A percentile compares a stretch with the other conserved stretches of the same genome.
phyloP scores from a whole-genome alignment of 2,797 vertebrate genomes.

The Tragopan temminckii region DNA sequence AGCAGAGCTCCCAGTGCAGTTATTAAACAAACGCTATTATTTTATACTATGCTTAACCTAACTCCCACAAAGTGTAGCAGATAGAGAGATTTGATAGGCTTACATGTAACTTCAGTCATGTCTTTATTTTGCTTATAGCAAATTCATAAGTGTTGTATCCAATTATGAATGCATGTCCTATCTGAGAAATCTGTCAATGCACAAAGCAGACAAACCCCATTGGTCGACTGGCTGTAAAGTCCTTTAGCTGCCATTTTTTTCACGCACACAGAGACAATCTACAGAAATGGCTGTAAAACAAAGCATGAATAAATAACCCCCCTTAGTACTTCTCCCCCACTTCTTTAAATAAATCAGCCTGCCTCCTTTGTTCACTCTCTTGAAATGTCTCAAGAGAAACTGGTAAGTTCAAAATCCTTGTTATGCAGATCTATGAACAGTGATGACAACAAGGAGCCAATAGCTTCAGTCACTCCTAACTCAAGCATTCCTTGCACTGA shows the following conservation, averaged over 20 bases:
- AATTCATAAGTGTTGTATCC: background rate
- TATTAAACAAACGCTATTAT: background rate
- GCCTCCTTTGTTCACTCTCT: background rate
- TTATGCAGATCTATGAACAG: background rate
- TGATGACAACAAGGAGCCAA: background rate
- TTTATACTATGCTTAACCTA: background rate
- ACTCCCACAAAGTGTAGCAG: background rate
- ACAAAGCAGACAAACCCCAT: background rate
- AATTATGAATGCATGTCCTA: background rate
- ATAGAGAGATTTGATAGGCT: background rate
- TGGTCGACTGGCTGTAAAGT: background rate
- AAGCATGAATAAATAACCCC: too few relatives aligned
- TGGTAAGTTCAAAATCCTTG: background rate
- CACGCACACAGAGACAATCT: background rate
- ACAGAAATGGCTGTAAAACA: background rate
- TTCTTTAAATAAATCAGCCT: background rate
- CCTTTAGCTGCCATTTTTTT: background rate
- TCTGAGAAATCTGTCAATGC: background rate
- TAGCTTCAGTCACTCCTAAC: background rate
- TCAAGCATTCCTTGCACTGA: background rate
- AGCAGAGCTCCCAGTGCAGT: background rate
- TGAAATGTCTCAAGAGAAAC: background rate
- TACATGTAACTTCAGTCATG: background rate
- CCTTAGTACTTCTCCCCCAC: background rate
- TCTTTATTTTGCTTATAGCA: background rate